Percentiles rank a stretch among this genome's conserved stretches.
phyloP scores from a whole-genome alignment of 2,888 invertebrate species.

The Drosophila anomalata region DNA sequence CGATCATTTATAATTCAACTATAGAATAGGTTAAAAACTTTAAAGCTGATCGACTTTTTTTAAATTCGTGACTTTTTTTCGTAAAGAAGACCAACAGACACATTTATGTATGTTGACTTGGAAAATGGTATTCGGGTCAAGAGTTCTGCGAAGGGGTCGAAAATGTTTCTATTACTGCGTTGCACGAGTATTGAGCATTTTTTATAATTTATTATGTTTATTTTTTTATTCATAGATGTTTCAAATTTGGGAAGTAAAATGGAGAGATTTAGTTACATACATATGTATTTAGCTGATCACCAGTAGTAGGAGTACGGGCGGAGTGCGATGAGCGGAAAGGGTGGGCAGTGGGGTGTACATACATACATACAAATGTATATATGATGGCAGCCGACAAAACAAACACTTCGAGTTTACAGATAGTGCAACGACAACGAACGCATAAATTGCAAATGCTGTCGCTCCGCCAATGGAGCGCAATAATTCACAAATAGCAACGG shows the following conservation, averaged over 20 bases:
- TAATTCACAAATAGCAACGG: conserved; percentile 74
- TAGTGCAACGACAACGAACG: conserved; percentile 69
- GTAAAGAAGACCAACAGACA: no score
- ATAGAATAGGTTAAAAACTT: no score
- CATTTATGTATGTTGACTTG: no score
- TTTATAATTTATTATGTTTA: no score
- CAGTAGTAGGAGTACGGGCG: neutral
- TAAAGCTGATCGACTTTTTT: no score
- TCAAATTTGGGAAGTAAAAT: neutral
- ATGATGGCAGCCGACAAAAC: conserved; percentile 9
- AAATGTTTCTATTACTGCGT: no score
- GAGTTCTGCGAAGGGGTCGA: no score
- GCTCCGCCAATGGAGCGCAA: conserved; percentile 76
- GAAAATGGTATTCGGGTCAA: no score
- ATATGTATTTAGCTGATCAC: neutral
- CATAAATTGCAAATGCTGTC: conserved; percentile 74
- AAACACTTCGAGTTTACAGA: conserved; percentile 9
- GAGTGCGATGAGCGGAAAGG: neutral
- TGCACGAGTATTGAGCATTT: no score
- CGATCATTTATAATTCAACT: no score
- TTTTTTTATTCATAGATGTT: no score
- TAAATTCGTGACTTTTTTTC: no score
- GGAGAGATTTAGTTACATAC: neutral
- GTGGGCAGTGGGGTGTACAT: neutral
- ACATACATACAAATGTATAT: neutral